A percentile compares a stretch with the other conserved stretches of the same genome.
Evolutionary conservation across 2,113 vertebrate genomes (phyloP).

Genomic region (Lycocorax pyrrhopterus): DNA sequence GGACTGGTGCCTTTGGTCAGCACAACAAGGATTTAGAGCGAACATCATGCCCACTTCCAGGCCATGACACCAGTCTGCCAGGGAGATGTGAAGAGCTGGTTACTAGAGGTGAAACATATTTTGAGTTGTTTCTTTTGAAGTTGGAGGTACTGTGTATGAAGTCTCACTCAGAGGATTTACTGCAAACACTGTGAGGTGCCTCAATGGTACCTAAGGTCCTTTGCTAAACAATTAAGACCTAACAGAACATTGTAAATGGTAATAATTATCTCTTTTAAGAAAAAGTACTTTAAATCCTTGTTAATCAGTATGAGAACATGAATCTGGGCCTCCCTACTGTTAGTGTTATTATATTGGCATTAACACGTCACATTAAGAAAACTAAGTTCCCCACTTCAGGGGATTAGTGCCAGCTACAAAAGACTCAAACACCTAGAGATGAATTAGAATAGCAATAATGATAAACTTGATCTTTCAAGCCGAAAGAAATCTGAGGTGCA

Average conservation of each 20-base stretch:
- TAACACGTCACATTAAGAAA: background rate
- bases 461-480: background rate
- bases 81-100: background rate
- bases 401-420: background rate
- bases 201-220: background rate
- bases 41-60: rapidly evolving
- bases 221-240: background rate
- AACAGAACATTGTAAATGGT: background rate
- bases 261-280: background rate
- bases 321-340: background rate
- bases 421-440: background rate
- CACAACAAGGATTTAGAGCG: background rate
- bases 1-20: background rate
- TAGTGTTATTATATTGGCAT: constrained; percentile 1
- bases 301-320: background rate
- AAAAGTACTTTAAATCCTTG: background rate
- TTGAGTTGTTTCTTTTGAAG: background rate
- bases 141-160: background rate
- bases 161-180: background rate
- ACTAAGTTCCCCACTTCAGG: background rate
- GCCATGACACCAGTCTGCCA: too few relatives aligned
- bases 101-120: background rate
- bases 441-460: background rate
- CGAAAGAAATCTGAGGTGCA: background rate
- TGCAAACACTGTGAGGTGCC: background rate